Percentiles rank a stretch among this genome's conserved stretches.
These are phyloP conservation scores for Engystomops pustulosus DNA, from an alignment of 2,113 vertebrate species.

Conservation along the genomic window DNA sequence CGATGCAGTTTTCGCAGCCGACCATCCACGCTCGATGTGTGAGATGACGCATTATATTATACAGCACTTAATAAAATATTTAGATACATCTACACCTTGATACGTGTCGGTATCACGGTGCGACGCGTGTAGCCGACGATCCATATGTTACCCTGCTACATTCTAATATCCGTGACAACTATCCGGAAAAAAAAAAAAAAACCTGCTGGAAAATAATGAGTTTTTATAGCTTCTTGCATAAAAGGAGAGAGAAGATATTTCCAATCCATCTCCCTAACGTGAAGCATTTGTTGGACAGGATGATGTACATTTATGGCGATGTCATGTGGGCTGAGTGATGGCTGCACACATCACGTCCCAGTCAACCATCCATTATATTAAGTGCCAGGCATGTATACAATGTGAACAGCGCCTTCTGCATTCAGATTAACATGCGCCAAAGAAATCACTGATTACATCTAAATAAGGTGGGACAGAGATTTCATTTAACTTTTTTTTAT, in stretches of 20 bases:
- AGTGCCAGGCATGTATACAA: conserved; percentile 14
- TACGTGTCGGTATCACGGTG: background rate
- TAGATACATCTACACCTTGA: conserved; percentile 25
- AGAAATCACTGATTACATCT: background rate
- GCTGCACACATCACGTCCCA: conserved; percentile 2
- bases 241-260: conserved; percentile 2
- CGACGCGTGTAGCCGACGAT: background rate
- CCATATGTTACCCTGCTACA: conserved; percentile 18
- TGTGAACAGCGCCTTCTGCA: background rate
- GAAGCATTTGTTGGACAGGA: background rate
- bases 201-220: background rate
- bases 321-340: conserved; percentile 28
- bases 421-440: conserved; percentile 1
- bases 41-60: conserved; percentile 21
- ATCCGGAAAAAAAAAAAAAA: background rate
- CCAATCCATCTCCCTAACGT: background rate
- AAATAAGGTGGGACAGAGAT: background rate
- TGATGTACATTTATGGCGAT: conserved; percentile 37
- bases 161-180: background rate
- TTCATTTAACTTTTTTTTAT: background rate
- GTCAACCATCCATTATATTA: conserved; percentile 25
- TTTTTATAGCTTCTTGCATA: background rate
- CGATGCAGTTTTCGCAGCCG: conserved; percentile 41
- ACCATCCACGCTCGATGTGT: conserved; percentile 38
- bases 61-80: conserved; percentile 46